These are phyloP conservation scores for Panagrolaimus sp. DNA, from an alignment of 1,140 invertebrate genomes.

Conservation along the genomic window DNA sequence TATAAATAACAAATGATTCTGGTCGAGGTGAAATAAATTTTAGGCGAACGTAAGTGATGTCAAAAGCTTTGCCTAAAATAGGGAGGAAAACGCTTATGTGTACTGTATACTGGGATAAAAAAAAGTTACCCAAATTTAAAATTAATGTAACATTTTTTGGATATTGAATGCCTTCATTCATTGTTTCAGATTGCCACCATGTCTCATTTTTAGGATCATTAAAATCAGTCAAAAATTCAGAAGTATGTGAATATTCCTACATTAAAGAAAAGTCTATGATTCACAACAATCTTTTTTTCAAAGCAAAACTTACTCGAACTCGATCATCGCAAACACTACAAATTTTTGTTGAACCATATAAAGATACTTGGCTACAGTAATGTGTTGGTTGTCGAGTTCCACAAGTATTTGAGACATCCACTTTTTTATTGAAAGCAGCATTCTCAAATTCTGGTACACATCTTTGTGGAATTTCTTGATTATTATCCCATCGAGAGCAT, in stretches of 20 bases:
- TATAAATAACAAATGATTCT: slow-evolving; percentile 94
- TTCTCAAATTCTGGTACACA: slow-evolving; percentile 94
- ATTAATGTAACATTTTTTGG: slow-evolving; percentile 86
- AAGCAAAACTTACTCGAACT: slow-evolving; percentile 17
- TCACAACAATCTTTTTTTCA: slow-evolving; percentile 11
- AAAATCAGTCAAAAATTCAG: slow-evolving; percentile 79
- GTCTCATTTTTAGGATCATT: slow-evolving; percentile 77
- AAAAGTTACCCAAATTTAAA: slow-evolving; percentile 69
- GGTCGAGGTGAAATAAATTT: slow-evolving; percentile 88
- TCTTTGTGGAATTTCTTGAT: slow-evolving; percentile 65
- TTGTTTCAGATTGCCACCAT: slow-evolving; percentile 98
- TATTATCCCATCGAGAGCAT: slow-evolving; percentile 62
- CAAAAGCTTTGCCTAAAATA: slow-evolving; percentile 72
- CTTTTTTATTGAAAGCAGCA: slow-evolving; percentile 76
- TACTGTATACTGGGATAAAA: background rate
- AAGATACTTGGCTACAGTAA: slow-evolving; percentile 22
- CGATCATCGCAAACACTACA: slow-evolving; percentile 9
- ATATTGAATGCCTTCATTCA: slow-evolving; percentile 84
- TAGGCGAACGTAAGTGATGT: slow-evolving; percentile 89
- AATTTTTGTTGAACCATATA: background rate
- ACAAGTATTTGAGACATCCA: slow-evolving; percentile 91
- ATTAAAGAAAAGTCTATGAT: background rate
- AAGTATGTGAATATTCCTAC: slow-evolving; percentile 66
- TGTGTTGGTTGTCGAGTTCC: slow-evolving; percentile 69
- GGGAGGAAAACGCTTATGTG: background rate